These are phyloP conservation scores for Nasonia giraulti DNA, from an alignment of 1,140 invertebrate species.

Conservation along the genomic window DNA sequence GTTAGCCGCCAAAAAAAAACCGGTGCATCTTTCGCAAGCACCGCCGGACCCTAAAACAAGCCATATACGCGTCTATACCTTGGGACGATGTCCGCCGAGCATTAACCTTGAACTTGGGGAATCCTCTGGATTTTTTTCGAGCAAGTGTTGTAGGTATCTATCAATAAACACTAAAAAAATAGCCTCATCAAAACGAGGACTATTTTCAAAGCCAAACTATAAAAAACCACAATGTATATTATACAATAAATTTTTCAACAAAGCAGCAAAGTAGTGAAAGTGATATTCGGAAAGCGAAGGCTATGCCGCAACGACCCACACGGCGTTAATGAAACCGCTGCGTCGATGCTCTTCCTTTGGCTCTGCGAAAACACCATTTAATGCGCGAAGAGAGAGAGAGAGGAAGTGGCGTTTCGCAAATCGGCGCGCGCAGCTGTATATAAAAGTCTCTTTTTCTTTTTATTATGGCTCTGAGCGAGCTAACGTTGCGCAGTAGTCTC, in stretches of 20 bases:
- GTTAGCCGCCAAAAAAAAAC: not conserved
- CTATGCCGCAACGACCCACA: not conserved
- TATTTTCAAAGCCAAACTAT: not conserved
- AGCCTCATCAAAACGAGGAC: too few species aligned
- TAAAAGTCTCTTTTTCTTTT: not conserved
- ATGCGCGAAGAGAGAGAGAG: not conserved
- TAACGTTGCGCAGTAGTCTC: not conserved
- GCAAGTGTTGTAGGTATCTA: too few species aligned
- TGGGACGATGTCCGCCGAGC: too few species aligned
- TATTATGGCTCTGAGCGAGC: not conserved
- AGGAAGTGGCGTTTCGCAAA: not conserved
- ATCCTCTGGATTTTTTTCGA: too few species aligned
- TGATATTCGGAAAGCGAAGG: slow-evolving; percentile 40
- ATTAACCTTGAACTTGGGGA: too few species aligned
- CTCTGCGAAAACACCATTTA: not conserved
- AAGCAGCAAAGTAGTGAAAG: slow-evolving; percentile 12
- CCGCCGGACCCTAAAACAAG: not conserved
- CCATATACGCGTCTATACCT: too few species aligned
- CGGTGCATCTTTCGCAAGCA: not conserved
- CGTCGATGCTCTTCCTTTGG: not conserved
- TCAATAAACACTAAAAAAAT: too few species aligned
- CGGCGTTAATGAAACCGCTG: not conserved
- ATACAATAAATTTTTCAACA: slow-evolving; percentile 12
- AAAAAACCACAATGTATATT: not conserved
- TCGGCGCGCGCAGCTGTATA: not conserved